Percentiles rank a stretch among this genome's conserved stretches.
Evolutionary conservation across 2,113 vertebrate genomes (phyloP).

Genomic region (Chaetura pelagica): DNA sequence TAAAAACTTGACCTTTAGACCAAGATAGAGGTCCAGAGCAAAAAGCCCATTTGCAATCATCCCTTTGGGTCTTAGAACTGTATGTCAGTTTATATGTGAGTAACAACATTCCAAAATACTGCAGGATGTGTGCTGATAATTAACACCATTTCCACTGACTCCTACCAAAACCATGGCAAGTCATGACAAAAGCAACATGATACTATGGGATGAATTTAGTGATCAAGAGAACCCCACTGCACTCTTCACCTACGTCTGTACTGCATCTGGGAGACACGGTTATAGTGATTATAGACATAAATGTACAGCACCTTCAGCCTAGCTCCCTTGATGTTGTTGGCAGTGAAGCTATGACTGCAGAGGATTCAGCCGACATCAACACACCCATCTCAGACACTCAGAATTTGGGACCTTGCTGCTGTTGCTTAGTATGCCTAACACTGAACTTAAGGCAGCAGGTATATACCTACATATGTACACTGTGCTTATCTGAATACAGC

Average conservation of each 20-base stretch:
- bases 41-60: background rate
- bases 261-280: background rate
- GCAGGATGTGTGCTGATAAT: background rate
- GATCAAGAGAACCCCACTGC: background rate
- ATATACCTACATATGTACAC: background rate
- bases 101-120: background rate
- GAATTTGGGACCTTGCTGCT: background rate
- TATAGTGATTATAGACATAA: background rate
- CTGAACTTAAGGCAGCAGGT: background rate
- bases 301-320: background rate
- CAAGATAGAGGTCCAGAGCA: background rate
- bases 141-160: background rate
- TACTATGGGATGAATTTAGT: background rate
- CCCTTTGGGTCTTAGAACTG: background rate
- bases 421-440: background rate
- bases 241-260: background rate
- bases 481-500: background rate
- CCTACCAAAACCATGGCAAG: background rate
- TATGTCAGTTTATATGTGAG: background rate
- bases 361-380: background rate
- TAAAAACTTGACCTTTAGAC: background rate
- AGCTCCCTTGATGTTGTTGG: background rate
- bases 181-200: background rate
- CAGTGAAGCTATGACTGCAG: background rate
- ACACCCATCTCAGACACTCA: background rate